Evolutionary conservation across 2,113 vertebrate species (phyloP), one percentile per base, ranked within the genome.

Genomic region (Lonchura striata): DNA sequence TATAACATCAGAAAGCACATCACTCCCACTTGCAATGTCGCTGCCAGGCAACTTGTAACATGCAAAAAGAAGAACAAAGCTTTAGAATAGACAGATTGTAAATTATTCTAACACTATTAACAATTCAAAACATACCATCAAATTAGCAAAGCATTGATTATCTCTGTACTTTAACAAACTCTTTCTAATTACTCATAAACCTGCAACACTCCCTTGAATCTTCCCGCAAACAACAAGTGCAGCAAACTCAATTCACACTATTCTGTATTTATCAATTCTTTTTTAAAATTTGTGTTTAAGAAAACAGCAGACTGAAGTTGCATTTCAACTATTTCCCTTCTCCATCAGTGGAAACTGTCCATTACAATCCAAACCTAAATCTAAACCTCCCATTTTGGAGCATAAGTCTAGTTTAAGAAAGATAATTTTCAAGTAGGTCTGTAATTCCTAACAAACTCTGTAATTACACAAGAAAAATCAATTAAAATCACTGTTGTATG

Each of bases 1-100:
- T 96, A 99, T 99, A 93, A 99, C 98, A 95, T 99, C 99, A 68
- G 99, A 99, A 59, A 99, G 98, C 37, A 99, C 99, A 95, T 99
- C 99, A 75, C 99, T 99, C 92, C 99, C 98, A 91, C 99, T 99
- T 86, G 99, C 98, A 81, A 99, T 98, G 96, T 99, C 99, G 95
- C 99, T 99, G 96, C 99, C 99, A 78, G 99, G 99, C 95, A 99
- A 97, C 99, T 99, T 97, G 87, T 30, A 91, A 66, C 9, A 82
- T 77, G 75, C 82, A 96, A 95, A 57, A 94, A 87, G 93, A 82
- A 76, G 47, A 88, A 75, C 63, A 89, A 66, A 85, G 91, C 86
- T 74, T 95, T 39, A 97, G 78, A 93, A 86, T 46, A 72, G 41
- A 33, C 70, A 91, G 88, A 77, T 52, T 64, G 61, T 30, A 85